Percentiles rank a stretch among this genome's conserved stretches.
phyloP scores from a whole-genome alignment of 2,797 vertebrate genomes.

The Gadopsis bispinosus region DNA sequence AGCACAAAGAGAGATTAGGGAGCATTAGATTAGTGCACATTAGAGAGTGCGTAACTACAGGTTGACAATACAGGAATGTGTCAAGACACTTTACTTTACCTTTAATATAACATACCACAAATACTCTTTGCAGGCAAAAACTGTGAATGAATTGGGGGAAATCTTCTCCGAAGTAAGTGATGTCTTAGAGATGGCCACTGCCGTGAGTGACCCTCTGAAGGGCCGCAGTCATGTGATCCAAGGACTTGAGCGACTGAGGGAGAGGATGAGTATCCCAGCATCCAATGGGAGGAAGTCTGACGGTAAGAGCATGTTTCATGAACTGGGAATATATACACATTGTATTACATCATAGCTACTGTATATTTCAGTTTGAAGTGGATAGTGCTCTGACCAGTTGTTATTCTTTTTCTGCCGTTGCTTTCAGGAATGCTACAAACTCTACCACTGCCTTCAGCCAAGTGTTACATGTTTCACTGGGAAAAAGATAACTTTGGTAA shows the following conservation, averaged over 20 bases:
- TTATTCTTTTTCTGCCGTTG: neutral
- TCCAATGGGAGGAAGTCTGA: conserved; percentile 80
- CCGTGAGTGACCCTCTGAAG: conserved; percentile 70
- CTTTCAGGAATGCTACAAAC: conserved; percentile 85
- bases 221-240: conserved; percentile 84
- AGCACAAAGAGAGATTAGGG: neutral
- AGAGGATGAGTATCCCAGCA: conserved; percentile 80
- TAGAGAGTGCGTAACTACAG: neutral
- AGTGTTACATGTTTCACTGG: conserved; percentile 93
- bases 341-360: neutral
- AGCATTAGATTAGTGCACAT: neutral
- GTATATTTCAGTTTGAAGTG: neutral
- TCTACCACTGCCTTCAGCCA: conserved; percentile 89
- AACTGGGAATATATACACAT: neutral
- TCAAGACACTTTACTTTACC: neutral
- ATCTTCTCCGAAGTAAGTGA: conserved; percentile 84
- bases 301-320: conserved; percentile 63
- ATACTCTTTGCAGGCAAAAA: conserved; percentile 79
- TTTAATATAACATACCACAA: neutral
- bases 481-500: conserved; percentile 98
- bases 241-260: conserved; percentile 84
- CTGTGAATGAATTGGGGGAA: conserved; percentile 82
- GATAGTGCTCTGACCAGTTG: neutral
- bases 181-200: conserved; percentile 85
- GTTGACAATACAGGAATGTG: neutral